Conservation (phyloP, 1,140 invertebrate genomes). For the Epicauta chinensis region DNA sequence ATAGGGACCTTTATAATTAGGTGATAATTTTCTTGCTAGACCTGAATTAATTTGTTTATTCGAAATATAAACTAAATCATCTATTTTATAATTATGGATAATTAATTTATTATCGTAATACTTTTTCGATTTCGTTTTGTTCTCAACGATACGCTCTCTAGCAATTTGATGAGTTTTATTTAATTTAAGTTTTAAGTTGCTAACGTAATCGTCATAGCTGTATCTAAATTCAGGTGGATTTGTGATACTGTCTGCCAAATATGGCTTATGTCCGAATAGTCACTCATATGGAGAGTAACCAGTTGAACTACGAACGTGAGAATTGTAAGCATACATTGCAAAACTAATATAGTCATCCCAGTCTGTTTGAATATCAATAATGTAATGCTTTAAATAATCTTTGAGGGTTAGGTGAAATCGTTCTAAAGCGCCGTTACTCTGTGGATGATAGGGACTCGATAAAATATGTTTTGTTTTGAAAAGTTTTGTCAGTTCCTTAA, state of each 20-base stretch:
- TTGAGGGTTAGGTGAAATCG: constrained; percentile 33
- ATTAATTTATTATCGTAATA: constrained; percentile 32
- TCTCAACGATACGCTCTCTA: constrained; percentile 25
- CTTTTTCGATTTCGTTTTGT: constrained; percentile 32
- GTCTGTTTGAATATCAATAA: constrained; percentile 22
- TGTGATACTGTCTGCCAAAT: constrained; percentile 23
- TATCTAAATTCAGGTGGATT: constrained; percentile 24
- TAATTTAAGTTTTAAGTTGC: constrained; percentile 34
- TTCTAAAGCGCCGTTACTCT: constrained; percentile 39
- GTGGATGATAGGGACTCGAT: constrained; percentile 30
- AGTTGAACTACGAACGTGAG: constrained; percentile 36
- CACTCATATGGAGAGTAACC: constrained; percentile 42
- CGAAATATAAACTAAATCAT: constrained; percentile 20
- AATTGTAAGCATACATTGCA: constrained; percentile 42
- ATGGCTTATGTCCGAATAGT: constrained; percentile 38
- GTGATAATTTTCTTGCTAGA: constrained; percentile 13
- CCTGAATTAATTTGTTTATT: constrained; percentile 16
- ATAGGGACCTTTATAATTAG: constrained; percentile 20
- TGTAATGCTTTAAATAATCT: constrained; percentile 37
- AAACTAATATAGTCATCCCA: constrained; percentile 36
- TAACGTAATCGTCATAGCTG: constrained; percentile 36
- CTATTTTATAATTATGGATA: constrained; percentile 19
- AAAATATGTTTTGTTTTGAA: constrained; percentile 31
- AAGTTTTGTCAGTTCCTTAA: constrained; percentile 25
- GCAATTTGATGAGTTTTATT: constrained; percentile 33